Base-by-base conservation (phyloP, 1,140 invertebrate genomes). In the Mya arenaria region DNA sequence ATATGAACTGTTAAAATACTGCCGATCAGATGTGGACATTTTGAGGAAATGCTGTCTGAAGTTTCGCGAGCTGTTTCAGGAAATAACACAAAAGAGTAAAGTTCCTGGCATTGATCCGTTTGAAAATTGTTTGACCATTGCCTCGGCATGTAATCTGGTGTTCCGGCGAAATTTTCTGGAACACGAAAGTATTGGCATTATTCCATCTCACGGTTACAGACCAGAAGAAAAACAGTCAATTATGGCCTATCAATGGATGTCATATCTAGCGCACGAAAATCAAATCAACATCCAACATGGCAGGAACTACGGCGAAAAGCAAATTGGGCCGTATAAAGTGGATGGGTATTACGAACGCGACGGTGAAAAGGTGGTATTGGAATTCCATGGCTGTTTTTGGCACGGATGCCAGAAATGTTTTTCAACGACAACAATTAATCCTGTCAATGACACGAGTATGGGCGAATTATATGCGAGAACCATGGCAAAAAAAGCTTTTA, bases 351-450 rank as follows among this genome's bases (percentile, higher is more conserved):
- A 34, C 41, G 28, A 55, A 60, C n/a, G 6, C 6, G 56, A 60
- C 10, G 63, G 25, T 19, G 41, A 19, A 19, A 82, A 82, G 15
- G 58, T 37, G 15, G 28, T 66, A 25, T 69, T 41, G 41, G 73
- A 86, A 56, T 86, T 84, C 52, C 36, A 77, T 30, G 80, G 84
- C 32, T 83, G 80, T 63, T 37, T 74, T 8, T 86, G 66, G 41
- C 85, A 86, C 56, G 85, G 85, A 2, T 84, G 81, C 62, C 82
- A 36, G 15, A 63, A 36, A 28, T 86, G 81, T 71, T 84, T 37
- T 34, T 56, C 74, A 0, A 28, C n/a, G 17, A 6, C 30, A 1
- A 66, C 34, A 19, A 17, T 55, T 34, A 19, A 71, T 25, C 63
- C 39, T 8, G 5, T 39, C 17, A 83, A 23, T 17, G 36, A 44